A percentile compares a stretch with the other conserved stretches of the same genome.
phyloP scores from a whole-genome alignment of 2,888 invertebrate species.

The Chrysotoxum bicinctum region DNA sequence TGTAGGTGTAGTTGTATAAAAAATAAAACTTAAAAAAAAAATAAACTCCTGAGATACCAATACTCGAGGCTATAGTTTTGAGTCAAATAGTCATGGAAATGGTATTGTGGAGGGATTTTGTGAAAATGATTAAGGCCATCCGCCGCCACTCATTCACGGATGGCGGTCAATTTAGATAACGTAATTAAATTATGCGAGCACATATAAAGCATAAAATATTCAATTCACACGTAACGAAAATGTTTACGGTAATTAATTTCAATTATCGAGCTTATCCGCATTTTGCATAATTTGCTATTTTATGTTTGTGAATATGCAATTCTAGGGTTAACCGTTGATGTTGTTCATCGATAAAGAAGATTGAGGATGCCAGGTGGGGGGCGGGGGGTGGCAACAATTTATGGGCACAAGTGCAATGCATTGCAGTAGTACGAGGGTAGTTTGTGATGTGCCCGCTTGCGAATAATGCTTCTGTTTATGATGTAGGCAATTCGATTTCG shows the following conservation, averaged over 20 bases:
- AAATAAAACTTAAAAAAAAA: background rate
- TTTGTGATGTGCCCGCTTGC: conserved; percentile 11
- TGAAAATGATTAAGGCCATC: conserved; percentile 42
- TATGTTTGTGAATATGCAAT: conserved; percentile 60
- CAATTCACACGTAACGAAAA: conserved; percentile 72
- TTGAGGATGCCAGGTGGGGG: background rate
- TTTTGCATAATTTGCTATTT: conserved; percentile 74
- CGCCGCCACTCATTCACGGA: conserved; percentile 57
- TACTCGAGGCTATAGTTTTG: background rate
- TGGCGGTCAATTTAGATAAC: conserved; percentile 73
- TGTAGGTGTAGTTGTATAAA: background rate
- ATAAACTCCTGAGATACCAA: conserved; percentile 37
- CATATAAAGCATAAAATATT: conserved; percentile 72
- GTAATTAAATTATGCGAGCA: conserved; percentile 74
- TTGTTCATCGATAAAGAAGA: conserved; percentile 43
- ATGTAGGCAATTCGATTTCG: conserved; percentile 48
- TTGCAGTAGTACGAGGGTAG: background rate
- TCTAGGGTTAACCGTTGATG: conserved; percentile 59
- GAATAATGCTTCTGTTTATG: conserved; percentile 46
- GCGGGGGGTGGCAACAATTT: background rate
- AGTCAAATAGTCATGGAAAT: conserved; percentile 5
- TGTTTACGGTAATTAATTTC: conserved; percentile 75
- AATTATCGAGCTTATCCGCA: conserved; percentile 74
- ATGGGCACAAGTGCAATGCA: conserved; percentile 13
- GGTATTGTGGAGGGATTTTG: background rate